Base-by-base conservation (phyloP, 2,113 vertebrate genomes). In the Serilophus lunatus region DNA sequence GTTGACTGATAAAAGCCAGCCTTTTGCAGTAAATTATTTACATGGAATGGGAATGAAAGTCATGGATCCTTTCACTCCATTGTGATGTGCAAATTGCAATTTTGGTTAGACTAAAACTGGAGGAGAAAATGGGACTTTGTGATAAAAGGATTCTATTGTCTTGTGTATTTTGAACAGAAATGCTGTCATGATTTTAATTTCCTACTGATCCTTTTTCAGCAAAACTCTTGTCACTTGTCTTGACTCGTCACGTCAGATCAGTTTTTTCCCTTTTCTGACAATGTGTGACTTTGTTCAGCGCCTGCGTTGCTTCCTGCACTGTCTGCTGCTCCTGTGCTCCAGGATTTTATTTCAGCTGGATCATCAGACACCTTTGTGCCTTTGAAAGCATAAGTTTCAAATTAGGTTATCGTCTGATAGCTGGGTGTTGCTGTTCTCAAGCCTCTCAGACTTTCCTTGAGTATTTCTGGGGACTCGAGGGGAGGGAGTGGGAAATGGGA, bases 131-230 rank as follows among this genome's bases (percentile, higher is more conserved):
- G 69, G 90, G 88, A 75, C 90, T 94, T 95, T 60, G 68, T 63
- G 72, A 95, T 97, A 95, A 96, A 97, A 96, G 92, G 83, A n/a
- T 78, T 77, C 86, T 95, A 86, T 96, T 95, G 91, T 97, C 85
- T 95, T 82, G 71, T 65, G 51, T 57, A 70, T 92, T 97, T 94
- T 47, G 35, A 89, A 76, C 65, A 94, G 92, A 96, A 96, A 90
- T 44, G n/a, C 94, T 96, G 92, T 93, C 95, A 56, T 60, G 69
- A 96, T 96, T 95, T 92, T 95, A 83, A 94, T 97, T 97, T 96
- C 86, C 74, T 89, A 83, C 86, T 84, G 86, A 90, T 94, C 79
- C 84, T 90, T 94, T 93, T 88, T 94, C 93, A 93, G 91, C 83
- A 92, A 83, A 93, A 95, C 90, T 94, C 92, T 64, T 90, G 93